These are phyloP conservation scores for Alces alces DNA, from an alignment of 2,113 vertebrate genomes.

Conservation along the genomic window DNA sequence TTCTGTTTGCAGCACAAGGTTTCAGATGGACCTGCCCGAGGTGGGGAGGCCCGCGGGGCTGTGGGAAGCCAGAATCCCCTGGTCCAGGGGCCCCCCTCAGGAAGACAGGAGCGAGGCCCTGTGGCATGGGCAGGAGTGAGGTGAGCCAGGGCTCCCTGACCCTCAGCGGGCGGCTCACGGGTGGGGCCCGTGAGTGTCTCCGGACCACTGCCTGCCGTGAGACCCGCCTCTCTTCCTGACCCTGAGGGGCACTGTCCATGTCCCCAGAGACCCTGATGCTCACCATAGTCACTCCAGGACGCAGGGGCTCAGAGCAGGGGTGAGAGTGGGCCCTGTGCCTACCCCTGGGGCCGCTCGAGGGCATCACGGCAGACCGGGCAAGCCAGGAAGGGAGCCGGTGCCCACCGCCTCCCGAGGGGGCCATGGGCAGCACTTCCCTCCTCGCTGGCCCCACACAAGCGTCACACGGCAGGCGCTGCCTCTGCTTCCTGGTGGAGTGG, in stretches of 20 bases:
- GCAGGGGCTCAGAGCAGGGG: neutral
- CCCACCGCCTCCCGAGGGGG: no score
- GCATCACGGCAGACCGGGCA: neutral
- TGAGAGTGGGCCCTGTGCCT: rapidly evolving
- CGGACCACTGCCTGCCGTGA: rapidly evolving
- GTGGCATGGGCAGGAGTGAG: rapidly evolving
- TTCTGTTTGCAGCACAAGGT: rapidly evolving
- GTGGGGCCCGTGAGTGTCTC: rapidly evolving
- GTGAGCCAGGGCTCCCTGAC: neutral
- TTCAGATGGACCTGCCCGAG: rapidly evolving
- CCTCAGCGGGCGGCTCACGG: neutral
- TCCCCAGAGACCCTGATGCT: neutral
- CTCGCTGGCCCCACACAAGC: rapidly evolving
- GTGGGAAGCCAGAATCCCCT: neutral
- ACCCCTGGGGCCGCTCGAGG: rapidly evolving
- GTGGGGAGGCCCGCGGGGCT: rapidly evolving
- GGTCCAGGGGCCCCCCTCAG: no score
- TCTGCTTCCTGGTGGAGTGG: rapidly evolving
- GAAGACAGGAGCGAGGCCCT: neutral
- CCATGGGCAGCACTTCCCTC: no score
- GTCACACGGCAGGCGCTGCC: rapidly evolving
- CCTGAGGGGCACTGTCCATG: rapidly evolving
- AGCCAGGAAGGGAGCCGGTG: rapidly evolving
- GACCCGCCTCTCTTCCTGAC: neutral
- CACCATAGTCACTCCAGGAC: rapidly evolving